phyloP scores from a whole-genome alignment of 2,888 invertebrate species.

The Morpho deidamia region DNA sequence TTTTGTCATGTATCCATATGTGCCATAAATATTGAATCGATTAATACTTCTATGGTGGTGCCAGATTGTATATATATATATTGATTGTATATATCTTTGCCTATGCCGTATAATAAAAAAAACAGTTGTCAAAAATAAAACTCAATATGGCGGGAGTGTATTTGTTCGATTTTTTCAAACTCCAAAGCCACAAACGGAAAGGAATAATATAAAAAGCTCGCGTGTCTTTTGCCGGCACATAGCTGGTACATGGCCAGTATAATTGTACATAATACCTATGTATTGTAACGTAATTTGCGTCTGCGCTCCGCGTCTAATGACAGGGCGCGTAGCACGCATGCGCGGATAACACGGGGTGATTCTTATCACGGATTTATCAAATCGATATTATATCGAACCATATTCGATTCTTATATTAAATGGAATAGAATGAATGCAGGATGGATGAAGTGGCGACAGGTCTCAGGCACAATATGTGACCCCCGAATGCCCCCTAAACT shows the following conservation, averaged over 20 bases:
- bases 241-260: conserved; percentile 42
- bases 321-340: conserved; percentile 70
- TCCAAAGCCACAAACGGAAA: conserved; percentile 21
- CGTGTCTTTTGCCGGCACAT: conserved; percentile 47
- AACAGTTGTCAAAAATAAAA: conserved; percentile 10
- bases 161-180: conserved; percentile 6
- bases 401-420: too few relatives aligned
- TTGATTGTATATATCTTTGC: too few relatives aligned
- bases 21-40: too few relatives aligned
- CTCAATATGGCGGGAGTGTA: conserved; percentile 5
- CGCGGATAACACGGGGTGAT: conserved; percentile 38
- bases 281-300: conserved; percentile 71
- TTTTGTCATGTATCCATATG: too few relatives aligned
- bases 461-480: too few relatives aligned
- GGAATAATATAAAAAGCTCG: conserved; percentile 35
- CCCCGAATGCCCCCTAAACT: too few relatives aligned
- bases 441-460: too few relatives aligned
- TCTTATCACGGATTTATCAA: background rate
- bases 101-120: background rate
- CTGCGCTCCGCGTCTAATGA: conserved; percentile 54
- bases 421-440: too few relatives aligned
- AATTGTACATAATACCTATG: conserved; percentile 71
- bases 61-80: too few relatives aligned
- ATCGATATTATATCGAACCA: too few relatives aligned
- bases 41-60: too few relatives aligned